Evolutionary conservation across 1,140 invertebrate genomes (phyloP).

Genomic region (Trichonephila clavipes): DNA sequence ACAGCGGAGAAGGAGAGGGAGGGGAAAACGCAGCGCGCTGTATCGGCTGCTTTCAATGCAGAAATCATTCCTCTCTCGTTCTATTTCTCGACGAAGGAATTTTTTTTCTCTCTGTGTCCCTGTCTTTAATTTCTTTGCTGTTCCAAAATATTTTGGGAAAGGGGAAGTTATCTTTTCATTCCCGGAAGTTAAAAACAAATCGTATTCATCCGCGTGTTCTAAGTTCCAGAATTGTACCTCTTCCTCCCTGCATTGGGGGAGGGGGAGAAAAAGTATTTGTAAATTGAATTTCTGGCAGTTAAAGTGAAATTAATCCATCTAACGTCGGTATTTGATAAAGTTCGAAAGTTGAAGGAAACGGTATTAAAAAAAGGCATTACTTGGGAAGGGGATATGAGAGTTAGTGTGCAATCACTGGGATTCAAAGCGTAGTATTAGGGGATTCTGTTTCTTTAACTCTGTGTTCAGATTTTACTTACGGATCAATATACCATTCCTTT

Average conservation of each 20-base stretch:
- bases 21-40: not conserved
- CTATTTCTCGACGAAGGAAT: not conserved
- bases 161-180: not conserved
- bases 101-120: not conserved
- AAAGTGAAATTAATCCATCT: not conserved
- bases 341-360: not conserved
- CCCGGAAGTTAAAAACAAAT: not conserved
- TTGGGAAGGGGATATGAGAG: too few species aligned
- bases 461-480: too few species aligned
- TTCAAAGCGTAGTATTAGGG: too few species aligned
- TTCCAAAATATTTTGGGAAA: not conserved
- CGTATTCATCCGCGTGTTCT: not conserved
- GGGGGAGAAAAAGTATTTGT: not conserved
- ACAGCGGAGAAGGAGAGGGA: not conserved
- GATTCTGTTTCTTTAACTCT: too few species aligned
- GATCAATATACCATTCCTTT: too few species aligned
- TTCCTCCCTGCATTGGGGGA: not conserved
- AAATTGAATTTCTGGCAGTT: conserved; percentile 15
- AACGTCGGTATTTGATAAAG: not conserved
- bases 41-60: conserved; percentile 13
- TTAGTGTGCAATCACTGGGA: too few species aligned
- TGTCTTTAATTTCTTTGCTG: conserved; percentile 2
- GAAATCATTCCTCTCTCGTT: not conserved
- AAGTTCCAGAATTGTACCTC: not conserved
- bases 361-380: not conserved